phyloP scores from a whole-genome alignment of 2,888 invertebrate genomes.

The Steinernema scapterisci region DNA sequence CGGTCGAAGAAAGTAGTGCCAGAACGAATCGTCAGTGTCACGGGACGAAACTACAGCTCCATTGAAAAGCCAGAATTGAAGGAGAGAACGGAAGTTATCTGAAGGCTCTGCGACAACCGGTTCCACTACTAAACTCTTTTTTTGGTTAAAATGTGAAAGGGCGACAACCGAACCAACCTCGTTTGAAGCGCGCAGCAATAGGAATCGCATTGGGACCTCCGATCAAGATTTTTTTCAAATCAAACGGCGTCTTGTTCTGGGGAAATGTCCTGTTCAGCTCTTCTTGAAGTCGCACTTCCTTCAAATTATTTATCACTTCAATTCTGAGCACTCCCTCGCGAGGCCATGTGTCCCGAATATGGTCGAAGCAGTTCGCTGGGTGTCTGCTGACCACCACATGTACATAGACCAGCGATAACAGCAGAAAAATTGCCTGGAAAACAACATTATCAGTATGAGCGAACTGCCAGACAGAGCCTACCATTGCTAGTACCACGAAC shows the following conservation, averaged over 20 bases:
- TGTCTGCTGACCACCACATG: constrained; percentile 90
- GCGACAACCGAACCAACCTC: neutral
- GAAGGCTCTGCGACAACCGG: neutral
- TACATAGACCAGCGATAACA: constrained; percentile 89
- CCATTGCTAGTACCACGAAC: constrained; percentile 81
- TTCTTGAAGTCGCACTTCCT: constrained; percentile 33
- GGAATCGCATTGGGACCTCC: constrained; percentile 53
- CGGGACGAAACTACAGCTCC: neutral
- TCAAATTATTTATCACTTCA: constrained; percentile 75
- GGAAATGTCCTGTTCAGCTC: neutral
- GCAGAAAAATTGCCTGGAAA: constrained; percentile 78
- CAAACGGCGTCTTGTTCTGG: constrained; percentile 41
- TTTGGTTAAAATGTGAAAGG: neutral
- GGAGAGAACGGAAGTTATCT: neutral
- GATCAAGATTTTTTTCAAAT: constrained; percentile 47
- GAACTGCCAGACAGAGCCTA: constrained; percentile 64
- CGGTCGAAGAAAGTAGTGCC: constrained; percentile 8
- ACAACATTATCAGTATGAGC: constrained; percentile 46
- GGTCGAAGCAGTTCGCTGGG: constrained; percentile 88
- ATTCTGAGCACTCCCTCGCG: constrained; percentile 90
- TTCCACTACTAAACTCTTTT: constrained; percentile 11
- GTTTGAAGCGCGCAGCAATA: neutral
- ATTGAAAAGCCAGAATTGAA: constrained; percentile 3
- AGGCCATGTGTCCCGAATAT: constrained; percentile 79
- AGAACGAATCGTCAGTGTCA: constrained; percentile 1